Evolutionary conservation across 2,888 invertebrate genomes (phyloP), one percentile per base, ranked within the genome.

Genomic region (Anthophora plumipes): DNA sequence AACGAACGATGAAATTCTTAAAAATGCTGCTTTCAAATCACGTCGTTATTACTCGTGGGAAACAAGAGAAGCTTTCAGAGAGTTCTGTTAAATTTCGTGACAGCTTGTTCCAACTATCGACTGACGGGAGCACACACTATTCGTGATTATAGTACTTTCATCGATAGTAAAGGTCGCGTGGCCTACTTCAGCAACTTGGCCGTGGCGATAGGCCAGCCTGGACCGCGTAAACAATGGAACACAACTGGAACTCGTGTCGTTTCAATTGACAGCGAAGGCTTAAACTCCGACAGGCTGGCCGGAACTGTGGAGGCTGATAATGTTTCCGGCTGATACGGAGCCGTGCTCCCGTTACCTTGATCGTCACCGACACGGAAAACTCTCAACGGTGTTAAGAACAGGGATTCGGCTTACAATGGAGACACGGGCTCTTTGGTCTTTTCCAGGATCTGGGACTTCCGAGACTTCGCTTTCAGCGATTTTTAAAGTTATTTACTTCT

Each of bases 251-350:
- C 64, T 71, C 61, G 68, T 66, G 72, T 77, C 75, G 80, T 77
- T 68, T 54, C 60, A 37, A 71, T 71, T 83, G 85, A 88, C 89
- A 89, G 85, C 83, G 83, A 48, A n/a, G 86, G 86, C 83, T 81
- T 80, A 83, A 88, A 87, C 80, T 74, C 63, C 69, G 69, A 41
- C 50, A 70, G 77, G 17, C 55, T 61, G 76, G 37, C 82, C 82
- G 73, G 82, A 81, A 82, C 75, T 74, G 31, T 64, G 52, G 54
- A 11, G 25, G 17, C 70, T 63, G 82, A 81, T 77, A 80, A 81
- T 50, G 73, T 67, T 70, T 68, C 70, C 25, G 74, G n/a, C 67
- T 66, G 74, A 81, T 81, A 75, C 61, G 46, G 37, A 50, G 43
- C 57, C n/a, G 17, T 50, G 39, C 48, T 11, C 63, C 25, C 20